Percentiles rank a stretch among this genome's conserved stretches.
Evolutionary conservation across 2,113 vertebrate species (phyloP).

Genomic region (Bambusicola thoracicus): DNA sequence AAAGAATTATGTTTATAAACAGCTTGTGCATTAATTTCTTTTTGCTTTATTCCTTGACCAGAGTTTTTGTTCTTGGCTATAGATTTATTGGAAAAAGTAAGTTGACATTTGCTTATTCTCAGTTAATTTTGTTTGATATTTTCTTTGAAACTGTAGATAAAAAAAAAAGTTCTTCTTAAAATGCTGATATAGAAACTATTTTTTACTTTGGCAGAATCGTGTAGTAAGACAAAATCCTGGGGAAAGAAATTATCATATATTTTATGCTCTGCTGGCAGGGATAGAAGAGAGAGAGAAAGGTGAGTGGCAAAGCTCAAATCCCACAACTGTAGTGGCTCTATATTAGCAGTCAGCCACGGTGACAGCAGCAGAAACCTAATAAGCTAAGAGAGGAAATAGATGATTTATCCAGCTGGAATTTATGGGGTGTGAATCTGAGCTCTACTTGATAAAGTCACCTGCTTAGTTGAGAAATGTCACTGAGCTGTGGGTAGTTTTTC

Average conservation of each 20-base stretch:
- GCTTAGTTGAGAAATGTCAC: neutral
- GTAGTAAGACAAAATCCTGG: constrained; percentile 96
- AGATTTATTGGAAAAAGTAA: constrained; percentile 94
- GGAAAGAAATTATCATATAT: constrained; percentile 98
- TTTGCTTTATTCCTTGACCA: constrained; percentile 80
- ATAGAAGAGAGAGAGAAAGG: constrained; percentile 86
- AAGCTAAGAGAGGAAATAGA: neutral
- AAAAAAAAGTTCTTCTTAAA: neutral
- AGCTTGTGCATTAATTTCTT: neutral
- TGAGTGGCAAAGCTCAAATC: constrained; percentile 47
- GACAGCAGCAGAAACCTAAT: neutral
- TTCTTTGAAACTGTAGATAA: neutral
- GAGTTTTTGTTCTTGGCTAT: constrained; percentile 59
- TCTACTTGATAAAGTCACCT: neutral
- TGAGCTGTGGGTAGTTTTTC: neutral
- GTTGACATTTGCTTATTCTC: constrained; percentile 20
- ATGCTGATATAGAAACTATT: constrained; percentile 6
- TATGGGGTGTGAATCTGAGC: constrained; percentile 4
- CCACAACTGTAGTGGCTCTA: neutral
- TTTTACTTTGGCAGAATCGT: constrained; percentile 86
- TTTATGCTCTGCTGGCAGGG: constrained; percentile 96
- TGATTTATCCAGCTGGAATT: constrained; percentile 3
- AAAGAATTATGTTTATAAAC: neutral
- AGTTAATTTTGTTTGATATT: neutral
- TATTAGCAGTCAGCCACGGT: neutral